These are phyloP conservation scores for Falco berigora DNA, from an alignment of 2,797 vertebrate species.

Conservation along the genomic window DNA sequence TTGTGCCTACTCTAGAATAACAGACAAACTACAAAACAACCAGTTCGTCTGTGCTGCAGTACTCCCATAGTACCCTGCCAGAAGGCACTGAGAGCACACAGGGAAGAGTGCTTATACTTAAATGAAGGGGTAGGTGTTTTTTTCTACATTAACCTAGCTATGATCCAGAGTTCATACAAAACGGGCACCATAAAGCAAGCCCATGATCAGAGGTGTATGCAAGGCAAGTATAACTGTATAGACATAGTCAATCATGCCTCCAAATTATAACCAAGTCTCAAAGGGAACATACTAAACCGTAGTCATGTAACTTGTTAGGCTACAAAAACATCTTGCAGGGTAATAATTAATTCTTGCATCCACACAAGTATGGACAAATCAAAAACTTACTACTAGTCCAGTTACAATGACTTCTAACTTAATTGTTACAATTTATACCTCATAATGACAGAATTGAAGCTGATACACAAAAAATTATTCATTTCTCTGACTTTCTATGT, in stretches of 20 bases:
- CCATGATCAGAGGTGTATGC: background rate
- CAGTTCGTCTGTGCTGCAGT: background rate
- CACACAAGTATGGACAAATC: background rate
- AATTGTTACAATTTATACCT: background rate
- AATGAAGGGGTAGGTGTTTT: background rate
- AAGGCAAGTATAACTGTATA: background rate
- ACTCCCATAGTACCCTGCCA: background rate
- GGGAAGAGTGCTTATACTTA: background rate
- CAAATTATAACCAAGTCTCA: background rate
- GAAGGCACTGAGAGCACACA: background rate
- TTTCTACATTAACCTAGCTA: background rate
- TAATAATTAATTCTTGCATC: background rate
- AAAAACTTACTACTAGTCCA: background rate
- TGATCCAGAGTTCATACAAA: background rate
- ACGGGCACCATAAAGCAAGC: background rate
- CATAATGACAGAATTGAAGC: background rate
- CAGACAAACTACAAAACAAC: background rate
- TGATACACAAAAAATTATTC: background rate
- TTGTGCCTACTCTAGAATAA: background rate
- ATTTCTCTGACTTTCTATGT: background rate
- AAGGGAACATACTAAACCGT: background rate
- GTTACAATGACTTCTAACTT: background rate
- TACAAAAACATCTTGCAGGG: background rate
- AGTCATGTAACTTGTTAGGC: background rate
- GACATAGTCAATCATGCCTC: background rate